Evolutionary conservation across 2,888 invertebrate species (phyloP).

Genomic region (Phalera bucephala): DNA sequence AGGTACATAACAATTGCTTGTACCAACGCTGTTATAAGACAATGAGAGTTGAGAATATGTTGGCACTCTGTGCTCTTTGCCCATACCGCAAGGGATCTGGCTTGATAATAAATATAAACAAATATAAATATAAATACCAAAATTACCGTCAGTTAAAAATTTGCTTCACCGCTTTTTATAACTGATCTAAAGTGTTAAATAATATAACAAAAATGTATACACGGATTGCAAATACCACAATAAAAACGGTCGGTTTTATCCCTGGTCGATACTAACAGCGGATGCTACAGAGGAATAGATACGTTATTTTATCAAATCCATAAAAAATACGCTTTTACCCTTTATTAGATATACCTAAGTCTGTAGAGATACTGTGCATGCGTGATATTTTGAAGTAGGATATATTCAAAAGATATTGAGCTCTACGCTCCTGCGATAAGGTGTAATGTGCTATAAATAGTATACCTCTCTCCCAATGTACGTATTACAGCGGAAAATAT

Average conservation of each 20-base stretch:
- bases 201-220: not conserved
- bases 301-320: not conserved
- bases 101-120: no score
- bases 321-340: not conserved
- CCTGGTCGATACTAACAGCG: not conserved
- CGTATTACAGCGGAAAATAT: not conserved
- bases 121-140: no score
- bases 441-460: not conserved
- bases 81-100: no score
- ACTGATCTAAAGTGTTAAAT: not conserved
- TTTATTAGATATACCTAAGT: not conserved
- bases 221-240: not conserved
- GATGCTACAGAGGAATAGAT: not conserved
- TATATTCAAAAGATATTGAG: not conserved
- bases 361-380: not conserved
- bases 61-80: no score
- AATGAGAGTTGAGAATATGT: no score
- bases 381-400: not conserved
- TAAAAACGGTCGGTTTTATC: not conserved
- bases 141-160: conserved; percentile 20
- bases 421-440: not conserved
- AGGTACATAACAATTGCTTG: no score
- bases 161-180: conserved; percentile 7
- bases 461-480: not conserved
- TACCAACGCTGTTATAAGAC: no score